Base-by-base conservation (phyloP, 2,888 invertebrate genomes). In the Encarsia formosa region DNA sequence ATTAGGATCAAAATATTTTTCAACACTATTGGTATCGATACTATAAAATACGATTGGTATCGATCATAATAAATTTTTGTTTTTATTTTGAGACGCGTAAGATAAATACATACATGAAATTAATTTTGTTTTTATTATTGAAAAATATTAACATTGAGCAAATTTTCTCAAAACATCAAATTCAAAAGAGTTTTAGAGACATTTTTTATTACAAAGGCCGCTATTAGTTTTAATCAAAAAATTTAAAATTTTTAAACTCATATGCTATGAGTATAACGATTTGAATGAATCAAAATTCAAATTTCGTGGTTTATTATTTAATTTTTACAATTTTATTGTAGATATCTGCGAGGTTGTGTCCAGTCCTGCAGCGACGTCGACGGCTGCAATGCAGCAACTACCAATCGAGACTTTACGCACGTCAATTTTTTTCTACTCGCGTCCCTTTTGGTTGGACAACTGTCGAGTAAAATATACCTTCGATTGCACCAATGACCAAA, bases 301-400 rank as follows among this genome's bases (percentile, higher is more conserved):
- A n/a, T n/a, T n/a, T n/a, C n/a, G n/a, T n/a, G n/a, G n/a, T 45
- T 23, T n/a, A 15, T 22, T 13, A 47, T 51, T 53, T 13, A 34
- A 43, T 38, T 26, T 35, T 6, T 26, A 16, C n/a, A 1, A 15
- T 40, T 11, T 38, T 44, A 18, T 54, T 76, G 9, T 72, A 91
- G 92, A 69, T 91, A 92, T 69, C 89, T 92, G 56, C 84, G 87
- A 64, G 95, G 95, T 47, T 95, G 95, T 73, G 84, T 95, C n/a
- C 92, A 94, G 71, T 92, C 91, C 66, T 95, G 95, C 76, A 88
- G 87, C 70, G 91, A 92, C 69, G 89, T 88, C 0, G 94, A 95
- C 72, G 95, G 91, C 9, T 95, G 95, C 75, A 95, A 95, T 71
- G 54, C 49, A 42, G 63, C 67, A n/a, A 15, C 20, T 20, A 40